Base-by-base conservation (phyloP, 2,888 invertebrate species). In the Drosophila anceps region DNA sequence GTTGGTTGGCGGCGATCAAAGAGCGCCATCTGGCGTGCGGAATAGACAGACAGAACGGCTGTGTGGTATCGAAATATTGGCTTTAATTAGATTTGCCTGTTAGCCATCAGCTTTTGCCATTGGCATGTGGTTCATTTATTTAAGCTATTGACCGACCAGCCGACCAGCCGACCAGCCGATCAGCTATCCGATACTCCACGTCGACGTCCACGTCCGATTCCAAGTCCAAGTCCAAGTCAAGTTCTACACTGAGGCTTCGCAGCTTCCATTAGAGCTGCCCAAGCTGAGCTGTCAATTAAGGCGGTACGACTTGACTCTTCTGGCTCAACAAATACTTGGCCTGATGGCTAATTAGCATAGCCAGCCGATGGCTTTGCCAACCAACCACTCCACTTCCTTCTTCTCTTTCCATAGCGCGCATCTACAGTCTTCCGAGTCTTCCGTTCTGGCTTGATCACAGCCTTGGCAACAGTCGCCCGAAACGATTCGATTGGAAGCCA, bases 1-100 rank as follows among this genome's bases (percentile, higher is more conserved):
- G 48, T 12, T 31, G 48, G 12, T 31, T 65, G 67, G 66, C 59
- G 43, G 18, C 44, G 69, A 69, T 69, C 70, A 70, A 69, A 58
- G 63, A 69, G 58, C 62, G 63, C 63, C 76, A 71, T 66, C 75
- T 73, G 39, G 69, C 61, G 79, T 61, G 53, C 60, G 46, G 53
- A 62, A 48, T 43, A 13, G 10, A 46, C 41, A 33, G 37, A 35
- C 41, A 33, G 37, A 35, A 53, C 3, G 54, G 53, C 37, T 72
- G 55, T 37, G 48, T 35, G 15, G 33, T 29, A 62, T 46, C 41
- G 62, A 73, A 54, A 57, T 79, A 79, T 77, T 75, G 62, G 67
- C 71, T 79, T 71, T 79, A 77, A 77, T 77, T 77, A 79, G 77
- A 77, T 75, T 79, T 77, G 76, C 71, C 76, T 77, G 77, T 80